A percentile compares a stretch with the other conserved stretches of the same genome.
Conservation (phyloP, 2,797 vertebrate species). For the Coilia nasus region DNA sequence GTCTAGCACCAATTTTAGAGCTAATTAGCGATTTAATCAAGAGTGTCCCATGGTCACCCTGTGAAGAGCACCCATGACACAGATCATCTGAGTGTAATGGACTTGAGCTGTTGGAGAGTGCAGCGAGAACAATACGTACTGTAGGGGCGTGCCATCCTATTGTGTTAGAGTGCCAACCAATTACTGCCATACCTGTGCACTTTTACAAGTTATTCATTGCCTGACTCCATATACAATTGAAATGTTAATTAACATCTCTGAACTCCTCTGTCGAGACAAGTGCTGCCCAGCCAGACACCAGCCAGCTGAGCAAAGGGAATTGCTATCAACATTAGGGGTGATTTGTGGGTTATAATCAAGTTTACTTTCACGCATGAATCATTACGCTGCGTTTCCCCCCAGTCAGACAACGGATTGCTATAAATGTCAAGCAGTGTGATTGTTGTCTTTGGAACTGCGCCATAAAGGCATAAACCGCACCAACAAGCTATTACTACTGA, state of each 20-base stretch:
- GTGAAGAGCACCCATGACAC: background rate
- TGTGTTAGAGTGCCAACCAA: background rate
- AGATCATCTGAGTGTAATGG: background rate
- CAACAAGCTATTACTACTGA: background rate
- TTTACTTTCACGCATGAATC: constrained; percentile 1
- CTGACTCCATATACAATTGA: background rate
- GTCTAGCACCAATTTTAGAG: background rate
- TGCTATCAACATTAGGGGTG: background rate
- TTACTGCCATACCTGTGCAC: background rate
- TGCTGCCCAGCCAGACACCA: background rate
- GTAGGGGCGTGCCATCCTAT: background rate
- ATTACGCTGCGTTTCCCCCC: background rate
- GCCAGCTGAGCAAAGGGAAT: background rate
- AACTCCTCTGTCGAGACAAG: background rate
- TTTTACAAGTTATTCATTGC: background rate
- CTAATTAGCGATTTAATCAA: background rate
- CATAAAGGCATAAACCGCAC: constrained; percentile 3
- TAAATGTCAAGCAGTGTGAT: background rate
- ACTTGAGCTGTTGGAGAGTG: background rate
- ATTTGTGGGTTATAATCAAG: constrained; percentile 6
- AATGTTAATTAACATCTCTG: background rate
- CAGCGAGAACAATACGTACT: background rate
- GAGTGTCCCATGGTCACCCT: background rate
- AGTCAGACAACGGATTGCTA: background rate
- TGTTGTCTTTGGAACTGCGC: background rate